Base-by-base conservation (phyloP, 2,797 vertebrate species). In the Sardinella longiceps region DNA sequence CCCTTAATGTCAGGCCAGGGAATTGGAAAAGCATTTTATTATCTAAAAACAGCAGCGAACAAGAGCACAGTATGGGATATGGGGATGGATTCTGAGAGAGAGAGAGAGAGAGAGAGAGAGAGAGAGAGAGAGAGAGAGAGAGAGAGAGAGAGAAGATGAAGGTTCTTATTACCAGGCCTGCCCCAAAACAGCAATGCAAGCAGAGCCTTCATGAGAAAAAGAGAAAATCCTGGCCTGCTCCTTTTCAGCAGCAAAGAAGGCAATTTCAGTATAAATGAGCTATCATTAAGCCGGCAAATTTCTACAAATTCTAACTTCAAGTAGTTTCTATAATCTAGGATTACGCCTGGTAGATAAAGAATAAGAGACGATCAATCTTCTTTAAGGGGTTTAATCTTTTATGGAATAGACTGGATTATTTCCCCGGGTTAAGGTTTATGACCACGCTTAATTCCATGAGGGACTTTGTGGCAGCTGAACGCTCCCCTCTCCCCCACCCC, bases 381-480 rank as follows among this genome's bases (percentile, higher is more conserved):
- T 92, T 94, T 95, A 94, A 92, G 90, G 91, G 92, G 90, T 95
- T 94, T 95, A 95, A 95, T 96, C 94, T 95, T 95, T 94, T 92
- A 93, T 94, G 92, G 93, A 95, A 95, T 93, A 95, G 93, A 94
- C 93, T 94, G 93, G 94, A 96, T 95, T 95, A 95, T 95, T 94
- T 95, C 93, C 92, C 91, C 81, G 91, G 93, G 93, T 94, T 92
- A 90, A 93, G 91, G 89, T 95, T 95, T 95, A 95, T 94, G 93
- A 91, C 90, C 80, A 45, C 89, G 88, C 92, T 95, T 94, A 93
- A 94, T 91, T 92, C 93, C 91, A 92, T 56, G 82, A 45, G 90
- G 92, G 91, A 92, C 92, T 83, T 88, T 88, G 85, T 80, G 70
- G 70, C 37, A 77, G 70, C 70, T 43, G 33, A 77, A 5, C 18